Base-by-base conservation (phyloP, 2,113 vertebrate genomes). In the Gorsachius goisagi region DNA sequence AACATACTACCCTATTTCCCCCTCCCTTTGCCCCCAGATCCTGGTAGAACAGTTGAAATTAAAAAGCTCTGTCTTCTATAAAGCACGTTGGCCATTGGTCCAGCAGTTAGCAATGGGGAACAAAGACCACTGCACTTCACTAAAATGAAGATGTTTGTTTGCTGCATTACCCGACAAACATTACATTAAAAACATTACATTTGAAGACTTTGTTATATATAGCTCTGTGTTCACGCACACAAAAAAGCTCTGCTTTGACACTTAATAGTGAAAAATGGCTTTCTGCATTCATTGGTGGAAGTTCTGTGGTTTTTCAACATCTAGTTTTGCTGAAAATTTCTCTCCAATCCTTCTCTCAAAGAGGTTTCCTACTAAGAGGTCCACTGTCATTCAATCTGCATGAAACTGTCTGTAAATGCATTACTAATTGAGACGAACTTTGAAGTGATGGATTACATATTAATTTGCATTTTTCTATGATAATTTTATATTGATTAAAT, bases 391-490 rank as follows among this genome's bases (percentile, higher is more conserved):
- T 92, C 66, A 66, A 16, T 85, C 68, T 69, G 30, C 45, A 59
- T 66, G 58, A 84, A 94, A 87, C 72, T 67, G 28, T 39, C 76
- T n/a, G 22, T 55, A 81, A 95, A 89, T 11, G 5, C 62, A 63
- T 87, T 64, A 37, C 79, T 92, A 96, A 97, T 79, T 88, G 92
- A 95, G 76, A 96, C 63, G 88, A 95, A 97, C 52, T 93, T 96
- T 89, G 79, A 85, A 88, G 37, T 90, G 87, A 96, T 32, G 44
- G 79, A 92, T 95, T 91, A 88, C 68, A 82, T 93, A 91, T 96
- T 97, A 94, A 97, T 97, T 95, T 92, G 15, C 52, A 71, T 72
- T 95, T 95, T 90, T 87, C 82, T 67, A n/a, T 86, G 87, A 89
- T 82, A 95, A 95, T 90, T 95, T 94, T 72, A 53, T 93, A 95